Base-by-base conservation (phyloP, 2,113 vertebrate species). In the Steatornis caripensis region DNA sequence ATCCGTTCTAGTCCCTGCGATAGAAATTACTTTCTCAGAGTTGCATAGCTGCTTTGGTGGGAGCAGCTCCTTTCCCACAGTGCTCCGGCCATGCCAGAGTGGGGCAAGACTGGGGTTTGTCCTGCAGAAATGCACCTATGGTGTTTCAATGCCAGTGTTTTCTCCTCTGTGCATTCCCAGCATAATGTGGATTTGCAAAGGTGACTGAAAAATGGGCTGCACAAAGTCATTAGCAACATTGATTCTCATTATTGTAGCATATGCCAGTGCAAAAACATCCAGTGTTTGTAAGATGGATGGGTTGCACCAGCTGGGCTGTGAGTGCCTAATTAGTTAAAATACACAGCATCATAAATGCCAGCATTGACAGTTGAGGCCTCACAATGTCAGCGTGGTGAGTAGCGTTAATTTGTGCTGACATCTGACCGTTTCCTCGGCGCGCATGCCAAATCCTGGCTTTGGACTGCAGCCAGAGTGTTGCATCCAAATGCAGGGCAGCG, bases 161-260 rank as follows among this genome's bases (percentile, higher is more conserved):
- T 75, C 48, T 71, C 22, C 36, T 45, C 15, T 2, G 1, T 71
- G 45, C 22, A 4, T 65, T 76, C 45, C 29, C 20, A 65, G 45
- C 15, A 45, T 32, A 65, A 91, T 22, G 57, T 69, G 26, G n/a
- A 41, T 93, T 93, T 95, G 49, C 84, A 95, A 84, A 95, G 92
- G 91, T 95, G 89, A 72, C 92, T 93, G 90, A 95, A 96, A 94
- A 93, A 90, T 87, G 86, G 90, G 76, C 84, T 90, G 61, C 11
- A 13, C 77, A 92, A 87, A 92, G 87, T 79, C 92, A 94, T 97
- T 95, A 96, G 88, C 83, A 78, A 84, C 94, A 95, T 41, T 41
- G 95, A 89, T 93, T 95, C 90, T 97, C 95, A 93, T 96, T 97
- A 95, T 64, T 89, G 90, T 78, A 96, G 91, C 96, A 97, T 97